Base-by-base conservation (phyloP, 1,140 invertebrate genomes). In the Maconellicoccus hirsutus region DNA sequence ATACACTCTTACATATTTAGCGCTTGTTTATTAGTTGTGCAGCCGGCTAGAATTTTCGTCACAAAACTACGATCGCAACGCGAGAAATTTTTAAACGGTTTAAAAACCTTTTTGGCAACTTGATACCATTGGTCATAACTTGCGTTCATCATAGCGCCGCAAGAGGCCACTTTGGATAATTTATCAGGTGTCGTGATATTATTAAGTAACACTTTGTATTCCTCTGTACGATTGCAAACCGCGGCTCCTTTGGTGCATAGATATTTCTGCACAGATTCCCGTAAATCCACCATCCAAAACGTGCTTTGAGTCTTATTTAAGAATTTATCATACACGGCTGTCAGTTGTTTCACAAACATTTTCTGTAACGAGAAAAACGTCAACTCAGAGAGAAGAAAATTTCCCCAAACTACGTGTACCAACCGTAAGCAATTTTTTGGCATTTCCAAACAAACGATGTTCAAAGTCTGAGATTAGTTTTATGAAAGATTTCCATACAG, bases 401-500 rank as follows among this genome's bases (percentile, higher is more conserved):
- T n/a, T n/a, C n/a, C n/a, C n/a, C n/a, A n/a, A n/a, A 33, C 29
- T 33, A 33, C 12, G 29, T 33, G 12, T 52, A 52, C 12, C n/a
- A 52, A 52, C 42, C 42, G 10, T 52, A 3, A 19, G 6, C n/a
- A 52, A 52, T 52, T 52, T 52, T 52, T 52, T 52, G n/a, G 42
- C 10, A 16, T 52, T 52, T 52, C 42, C 42, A 52, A 52, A 52
- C 2, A 52, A 16, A 52, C 42, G 42, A 52, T 4, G 6, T 52
- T 52, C 42, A 3, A 52, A 3, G n/a, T 52, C 42, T 23, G 69
- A 25, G 29, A 90, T 87, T 82, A 91, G 39, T 12, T 75, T 74
- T 42, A 74, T 75, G 72, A 76, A 77, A 0, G 74, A 74, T 52
- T 74, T 73, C 89, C 89, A 91, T 0, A 89, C 88, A 0, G 89